Base-by-base conservation (phyloP, 1,140 invertebrate genomes). In the Plutomurus gul region DNA sequence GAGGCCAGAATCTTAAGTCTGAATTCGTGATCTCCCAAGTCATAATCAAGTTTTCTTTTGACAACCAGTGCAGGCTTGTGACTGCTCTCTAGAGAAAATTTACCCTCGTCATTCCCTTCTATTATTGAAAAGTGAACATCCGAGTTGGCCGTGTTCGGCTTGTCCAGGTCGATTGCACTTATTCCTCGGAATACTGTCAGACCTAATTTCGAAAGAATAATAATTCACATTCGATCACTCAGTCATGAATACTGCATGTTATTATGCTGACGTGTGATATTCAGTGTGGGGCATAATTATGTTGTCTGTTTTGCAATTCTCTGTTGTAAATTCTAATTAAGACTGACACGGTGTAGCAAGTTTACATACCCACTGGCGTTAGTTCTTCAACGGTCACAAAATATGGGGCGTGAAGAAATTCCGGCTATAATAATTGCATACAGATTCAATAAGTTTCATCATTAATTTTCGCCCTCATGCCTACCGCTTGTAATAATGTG, bases 71-170 rank as follows among this genome's bases (percentile, higher is more conserved):
- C 88, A 0, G 93, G 92, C 81, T 92, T 90, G 84, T 94, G 93
- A 43, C 86, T 86, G 85, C 91, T 93, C 81, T 94, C 93, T 22
- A 96, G 86, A 0, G 90, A 89, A 85, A 96, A 96, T 82, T 92
- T 92, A 0, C 92, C 91, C 25, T 91, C 89, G 71, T 91, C 89
- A 82, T 95, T 93, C 0, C 93, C 93, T 16, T 90, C 90, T 4
- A 91, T 89, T 84, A 96, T 93, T 75, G 91, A 91, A 86, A 95
- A 95, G 81, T 94, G 92, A 7, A 96, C 90, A 81, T 95, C 94
- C 0, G 94, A 95, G 86, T 96, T 96, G 0, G 94, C 93, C 0
- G 94, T 96, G 84, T 94, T 94, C 49, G 83, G 81, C 72, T 84
- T 84, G 43, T 84, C 83, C 1, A 91, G 88, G 85, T 96, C 94